Base-by-base conservation (phyloP, 2,797 vertebrate species). In the Cossypha caffra region DNA sequence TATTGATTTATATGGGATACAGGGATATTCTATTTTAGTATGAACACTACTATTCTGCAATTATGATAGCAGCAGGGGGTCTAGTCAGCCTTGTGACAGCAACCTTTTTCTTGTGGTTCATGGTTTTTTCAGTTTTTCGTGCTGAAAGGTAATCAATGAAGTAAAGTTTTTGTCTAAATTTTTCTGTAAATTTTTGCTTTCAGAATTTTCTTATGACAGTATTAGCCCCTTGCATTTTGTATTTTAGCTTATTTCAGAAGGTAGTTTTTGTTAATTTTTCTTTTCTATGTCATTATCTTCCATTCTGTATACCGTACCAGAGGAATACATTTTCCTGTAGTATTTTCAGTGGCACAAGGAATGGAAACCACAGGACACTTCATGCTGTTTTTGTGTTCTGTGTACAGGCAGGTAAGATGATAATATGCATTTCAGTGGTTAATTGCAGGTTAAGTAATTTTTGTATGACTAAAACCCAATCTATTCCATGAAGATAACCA, bases 1-100 rank as follows among this genome's bases (percentile, higher is more conserved):
- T 82, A 77, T 12, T 52, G 40, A 68, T 78, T 68, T 77, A 73
- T 91, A 74, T 93, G 61, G 71, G 63, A 50, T 94, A 63, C 42
- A 84, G 52, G n/a, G 42, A 31, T 81, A 51, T 69, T 59, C 71
- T 87, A 21, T 92, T 95, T 90, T 45, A 92, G 85, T 94, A 97
- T 95, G 35, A 63, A n/a, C 9, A 76, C 48, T 84, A 62, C 19
- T 73, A 16, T 71, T 90, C 38, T 28, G 33, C 31, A 66, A 43
- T 90, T 95, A 52, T 69, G 67, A 79, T 37, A 94, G 57, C 89
- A 95, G 66, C 40, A 10, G 47, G 43, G 47, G 37, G 45, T 83
- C 28, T 68, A 21, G 19, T 64, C 4, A 37, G 58, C 29, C 66
- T 91, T 80, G 33, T 79, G 81, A 69, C 50, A 84, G 73, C 35